Conservation (phyloP, 1,140 invertebrate genomes). For the Drosophila tristis region DNA sequence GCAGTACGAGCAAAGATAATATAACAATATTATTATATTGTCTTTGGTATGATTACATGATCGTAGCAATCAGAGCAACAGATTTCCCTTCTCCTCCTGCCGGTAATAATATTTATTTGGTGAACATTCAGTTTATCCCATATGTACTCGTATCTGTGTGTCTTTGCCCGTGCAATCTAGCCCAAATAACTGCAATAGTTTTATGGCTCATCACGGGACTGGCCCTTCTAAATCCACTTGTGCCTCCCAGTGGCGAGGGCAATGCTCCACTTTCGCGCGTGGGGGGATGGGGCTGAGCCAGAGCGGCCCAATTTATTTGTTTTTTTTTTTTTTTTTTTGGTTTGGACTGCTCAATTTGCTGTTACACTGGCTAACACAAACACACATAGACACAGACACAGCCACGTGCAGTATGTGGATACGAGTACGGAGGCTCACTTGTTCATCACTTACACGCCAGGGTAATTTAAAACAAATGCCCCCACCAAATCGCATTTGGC, state of each 20-base stretch:
- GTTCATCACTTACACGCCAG: conserved; percentile 78
- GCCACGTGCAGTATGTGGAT: too few relatives aligned
- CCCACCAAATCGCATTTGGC: conserved; percentile 71
- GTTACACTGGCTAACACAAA: conserved; percentile 33
- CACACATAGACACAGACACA: conserved; percentile 28
- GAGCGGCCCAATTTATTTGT: conserved; percentile 37
- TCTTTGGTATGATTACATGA: too few relatives aligned
- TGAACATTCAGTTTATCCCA: conserved; percentile 5
- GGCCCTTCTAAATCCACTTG: conserved; percentile 49
- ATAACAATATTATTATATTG: too few relatives aligned
- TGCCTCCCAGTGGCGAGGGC: conserved; percentile 35
- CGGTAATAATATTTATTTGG: conserved; percentile 24
- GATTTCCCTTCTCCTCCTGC: background rate
- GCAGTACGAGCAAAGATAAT: too few relatives aligned
- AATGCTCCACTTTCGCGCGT: conserved; percentile 47
- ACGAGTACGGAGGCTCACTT: conserved; percentile 27
- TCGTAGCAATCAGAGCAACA: conserved; percentile 19
- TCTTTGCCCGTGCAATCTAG: conserved; percentile 31
- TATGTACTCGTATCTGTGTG: conserved; percentile 20
- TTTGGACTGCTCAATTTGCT: conserved; percentile 65
- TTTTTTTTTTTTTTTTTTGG: conserved; percentile 21
- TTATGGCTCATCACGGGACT: conserved; percentile 61
- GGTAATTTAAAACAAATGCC: conserved; percentile 79
- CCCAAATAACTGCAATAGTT: conserved; percentile 65
- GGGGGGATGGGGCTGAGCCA: background rate